Evolutionary conservation across 2,888 invertebrate species (phyloP).

Genomic region (Drosophila picticornis): DNA sequence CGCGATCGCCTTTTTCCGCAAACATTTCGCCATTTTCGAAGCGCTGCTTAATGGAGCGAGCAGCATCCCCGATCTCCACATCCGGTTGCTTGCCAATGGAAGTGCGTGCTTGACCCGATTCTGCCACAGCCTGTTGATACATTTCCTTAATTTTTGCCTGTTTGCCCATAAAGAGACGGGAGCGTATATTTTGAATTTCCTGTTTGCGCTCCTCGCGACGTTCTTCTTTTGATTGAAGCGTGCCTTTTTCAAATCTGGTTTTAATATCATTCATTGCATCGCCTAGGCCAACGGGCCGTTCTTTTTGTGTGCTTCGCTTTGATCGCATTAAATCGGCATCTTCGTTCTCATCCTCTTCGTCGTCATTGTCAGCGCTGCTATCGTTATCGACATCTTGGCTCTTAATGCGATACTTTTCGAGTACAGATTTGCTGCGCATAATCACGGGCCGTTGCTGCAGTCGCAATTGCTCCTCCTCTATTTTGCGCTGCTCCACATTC

Average conservation of each 20-base stretch:
- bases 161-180: constrained; percentile 94
- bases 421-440: constrained; percentile 88
- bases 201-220: constrained; percentile 93
- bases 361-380: neutral
- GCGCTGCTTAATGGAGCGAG: constrained; percentile 90
- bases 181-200: constrained; percentile 94
- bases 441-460: constrained; percentile 78
- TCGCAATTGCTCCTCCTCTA: constrained; percentile 49
- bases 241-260: constrained; percentile 92
- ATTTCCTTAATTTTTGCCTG: constrained; percentile 96
- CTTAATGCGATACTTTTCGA: constrained; percentile 90
- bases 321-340: constrained; percentile 87
- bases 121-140: constrained; percentile 95
- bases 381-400: constrained; percentile 86
- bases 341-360: constrained; percentile 68
- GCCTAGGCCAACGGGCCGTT: constrained; percentile 92
- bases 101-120: constrained; percentile 89
- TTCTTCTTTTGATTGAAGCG: constrained; percentile 87
- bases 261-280: constrained; percentile 93
- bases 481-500: constrained; percentile 83
- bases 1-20: constrained; percentile 87
- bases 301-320: constrained; percentile 87
- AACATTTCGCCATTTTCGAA: constrained; percentile 92
- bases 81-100: constrained; percentile 86
- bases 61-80: constrained; percentile 86